A percentile compares a stretch with the other conserved stretches of the same genome.
Evolutionary conservation across 2,113 vertebrate genomes (phyloP).

Genomic region (Oncorhynchus clarkii): DNA sequence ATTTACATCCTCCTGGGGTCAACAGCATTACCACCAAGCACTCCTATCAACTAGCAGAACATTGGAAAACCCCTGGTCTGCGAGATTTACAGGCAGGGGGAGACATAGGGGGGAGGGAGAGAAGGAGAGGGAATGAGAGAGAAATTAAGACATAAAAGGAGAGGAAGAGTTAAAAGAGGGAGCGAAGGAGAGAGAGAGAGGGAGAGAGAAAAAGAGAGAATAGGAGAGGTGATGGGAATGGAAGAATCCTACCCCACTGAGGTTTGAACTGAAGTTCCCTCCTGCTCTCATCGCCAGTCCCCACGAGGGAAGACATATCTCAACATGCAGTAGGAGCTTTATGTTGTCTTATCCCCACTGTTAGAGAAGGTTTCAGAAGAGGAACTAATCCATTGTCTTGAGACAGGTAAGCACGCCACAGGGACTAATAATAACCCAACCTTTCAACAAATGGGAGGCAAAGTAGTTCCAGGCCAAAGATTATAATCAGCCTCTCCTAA

Average conservation of each 20-base stretch:
- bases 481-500: neutral
- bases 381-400: neutral
- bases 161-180: neutral
- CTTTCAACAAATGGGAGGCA: neutral
- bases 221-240: conserved; percentile 11
- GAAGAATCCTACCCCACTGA: neutral
- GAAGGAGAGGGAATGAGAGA: neutral
- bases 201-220: neutral
- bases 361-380: too few species aligned
- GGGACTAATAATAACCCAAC: neutral
- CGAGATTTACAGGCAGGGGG: neutral
- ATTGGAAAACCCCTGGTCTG: too few species aligned
- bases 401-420: neutral
- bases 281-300: neutral
- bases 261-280: neutral
- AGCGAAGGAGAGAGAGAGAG: neutral
- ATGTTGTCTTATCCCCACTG: too few species aligned
- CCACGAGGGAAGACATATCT: too few species aligned
- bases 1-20: too few species aligned
- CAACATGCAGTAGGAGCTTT: neutral
- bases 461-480: neutral
- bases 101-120: neutral
- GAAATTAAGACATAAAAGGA: neutral
- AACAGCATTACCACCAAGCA: too few species aligned
- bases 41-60: too few species aligned